phyloP scores from a whole-genome alignment of 2,888 invertebrate species.

The Drosophila stalkeri region DNA sequence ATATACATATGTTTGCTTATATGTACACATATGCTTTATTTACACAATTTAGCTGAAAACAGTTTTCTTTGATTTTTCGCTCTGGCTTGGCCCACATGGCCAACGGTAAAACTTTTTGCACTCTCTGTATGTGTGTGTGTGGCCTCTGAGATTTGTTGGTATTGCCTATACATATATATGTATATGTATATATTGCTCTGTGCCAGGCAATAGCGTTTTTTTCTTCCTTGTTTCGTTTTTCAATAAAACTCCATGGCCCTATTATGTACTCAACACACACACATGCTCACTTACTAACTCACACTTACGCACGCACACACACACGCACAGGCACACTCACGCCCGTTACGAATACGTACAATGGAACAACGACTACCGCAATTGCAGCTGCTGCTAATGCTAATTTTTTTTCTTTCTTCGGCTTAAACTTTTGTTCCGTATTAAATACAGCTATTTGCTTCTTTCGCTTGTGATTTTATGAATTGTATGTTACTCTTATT shows the following conservation, averaged over 20 bases:
- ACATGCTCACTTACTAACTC: constrained; percentile 53
- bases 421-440: constrained; percentile 21
- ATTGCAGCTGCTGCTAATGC: constrained; percentile 26
- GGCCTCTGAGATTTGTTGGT: constrained; percentile 42
- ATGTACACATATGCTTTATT: constrained; percentile 36
- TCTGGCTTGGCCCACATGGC: constrained; percentile 62
- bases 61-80: constrained; percentile 51
- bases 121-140: constrained; percentile 33
- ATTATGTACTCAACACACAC: constrained; percentile 77
- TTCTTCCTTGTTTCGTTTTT: constrained; percentile 56
- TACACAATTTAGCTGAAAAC: constrained; percentile 39
- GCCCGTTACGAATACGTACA: constrained; percentile 62
- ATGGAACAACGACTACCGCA: constrained; percentile 40
- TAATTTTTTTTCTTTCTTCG: constrained; percentile 16
- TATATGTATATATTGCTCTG: constrained; percentile 16
- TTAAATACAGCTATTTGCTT: constrained; percentile 20
- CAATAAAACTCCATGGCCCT: constrained; percentile 81
- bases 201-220: constrained; percentile 20
- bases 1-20: constrained; percentile 12
- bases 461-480: constrained; percentile 24
- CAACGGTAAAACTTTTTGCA: constrained; percentile 46
- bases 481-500: constrained; percentile 35
- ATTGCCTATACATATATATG: constrained; percentile 17
- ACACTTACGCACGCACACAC: constrained; percentile 43
- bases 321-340: constrained; percentile 57